phyloP scores from a whole-genome alignment of 2,888 invertebrate species.

The Cecidostiba fungosa region DNA sequence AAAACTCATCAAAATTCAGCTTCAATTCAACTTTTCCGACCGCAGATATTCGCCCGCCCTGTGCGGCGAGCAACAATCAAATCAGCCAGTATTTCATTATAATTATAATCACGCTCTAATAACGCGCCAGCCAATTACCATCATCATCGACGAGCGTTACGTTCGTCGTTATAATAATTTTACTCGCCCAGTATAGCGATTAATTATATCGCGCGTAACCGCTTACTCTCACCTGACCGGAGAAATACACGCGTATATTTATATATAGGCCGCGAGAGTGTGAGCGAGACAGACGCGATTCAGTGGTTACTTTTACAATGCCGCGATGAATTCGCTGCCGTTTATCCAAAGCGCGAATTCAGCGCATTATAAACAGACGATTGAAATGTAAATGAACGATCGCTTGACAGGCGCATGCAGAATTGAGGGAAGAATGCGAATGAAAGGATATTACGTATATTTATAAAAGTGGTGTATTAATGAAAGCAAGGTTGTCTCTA shows the following conservation, averaged over 20 bases:
- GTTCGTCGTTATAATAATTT: constrained; percentile 44
- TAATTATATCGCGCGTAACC: constrained; percentile 33
- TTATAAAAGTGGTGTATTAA: not conserved
- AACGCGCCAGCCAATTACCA: constrained; percentile 38
- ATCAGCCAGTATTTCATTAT: constrained; percentile 14
- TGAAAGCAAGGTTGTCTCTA: not conserved
- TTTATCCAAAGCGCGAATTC: constrained; percentile 42
- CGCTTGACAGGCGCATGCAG: not conserved
- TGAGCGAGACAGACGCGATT: no score
- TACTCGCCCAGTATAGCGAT: constrained; percentile 13
- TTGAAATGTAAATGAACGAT: constrained; percentile 36
- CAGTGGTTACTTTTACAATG: constrained; percentile 20
- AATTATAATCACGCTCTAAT: constrained; percentile 29
- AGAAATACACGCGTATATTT: not conserved
- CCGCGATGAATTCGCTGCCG: constrained; percentile 16
- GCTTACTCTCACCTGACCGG: not conserved
- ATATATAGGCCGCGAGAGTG: not conserved
- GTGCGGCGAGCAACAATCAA: constrained; percentile 21
- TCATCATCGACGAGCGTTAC: constrained; percentile 2
- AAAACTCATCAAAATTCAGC: not conserved
- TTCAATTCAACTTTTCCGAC: not conserved
- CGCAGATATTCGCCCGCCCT: not conserved
- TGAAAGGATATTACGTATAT: not conserved
- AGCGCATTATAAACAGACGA: constrained; percentile 38
- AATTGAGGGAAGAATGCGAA: not conserved